Evolutionary conservation across 2,797 vertebrate species (phyloP).

Genomic region (Naso thynnoides): DNA sequence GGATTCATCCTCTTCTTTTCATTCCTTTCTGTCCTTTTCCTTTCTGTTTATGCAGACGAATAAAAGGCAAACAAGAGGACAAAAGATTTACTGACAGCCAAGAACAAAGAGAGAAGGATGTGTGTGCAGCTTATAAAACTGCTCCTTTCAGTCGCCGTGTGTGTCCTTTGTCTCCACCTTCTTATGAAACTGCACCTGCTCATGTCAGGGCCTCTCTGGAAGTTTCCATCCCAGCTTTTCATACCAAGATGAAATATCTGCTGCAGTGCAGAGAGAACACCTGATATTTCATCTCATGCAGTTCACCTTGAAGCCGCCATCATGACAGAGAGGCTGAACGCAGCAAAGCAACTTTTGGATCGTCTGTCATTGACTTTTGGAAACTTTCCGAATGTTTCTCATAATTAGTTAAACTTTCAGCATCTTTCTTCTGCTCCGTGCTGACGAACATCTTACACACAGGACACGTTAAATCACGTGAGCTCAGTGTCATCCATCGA

Average conservation of each 20-base stretch:
- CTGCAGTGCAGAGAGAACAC: too few species aligned
- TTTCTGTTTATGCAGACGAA: constrained; percentile 47
- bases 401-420: too few species aligned
- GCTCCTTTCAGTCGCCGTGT: constrained; percentile 22
- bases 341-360: too few species aligned
- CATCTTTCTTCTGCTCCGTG: too few species aligned
- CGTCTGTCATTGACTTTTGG: too few species aligned
- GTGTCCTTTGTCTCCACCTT: constrained; percentile 38
- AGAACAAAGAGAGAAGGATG: constrained; percentile 49
- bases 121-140: constrained; percentile 13
- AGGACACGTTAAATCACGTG: too few species aligned
- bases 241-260: background rate
- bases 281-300: too few species aligned
- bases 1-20: constrained; percentile 45
- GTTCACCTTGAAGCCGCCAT: too few species aligned
- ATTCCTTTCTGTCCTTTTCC: constrained; percentile 23
- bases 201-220: background rate
- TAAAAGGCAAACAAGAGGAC: constrained; percentile 49
- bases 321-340: too few species aligned
- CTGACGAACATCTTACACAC: too few species aligned
- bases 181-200: background rate
- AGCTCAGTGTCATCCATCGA: too few species aligned
- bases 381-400: too few species aligned
- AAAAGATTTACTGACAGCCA: constrained; percentile 51
- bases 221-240: constrained; percentile 13